phyloP scores from a whole-genome alignment of 2,113 vertebrate species.

The Sebastes fasciatus region DNA sequence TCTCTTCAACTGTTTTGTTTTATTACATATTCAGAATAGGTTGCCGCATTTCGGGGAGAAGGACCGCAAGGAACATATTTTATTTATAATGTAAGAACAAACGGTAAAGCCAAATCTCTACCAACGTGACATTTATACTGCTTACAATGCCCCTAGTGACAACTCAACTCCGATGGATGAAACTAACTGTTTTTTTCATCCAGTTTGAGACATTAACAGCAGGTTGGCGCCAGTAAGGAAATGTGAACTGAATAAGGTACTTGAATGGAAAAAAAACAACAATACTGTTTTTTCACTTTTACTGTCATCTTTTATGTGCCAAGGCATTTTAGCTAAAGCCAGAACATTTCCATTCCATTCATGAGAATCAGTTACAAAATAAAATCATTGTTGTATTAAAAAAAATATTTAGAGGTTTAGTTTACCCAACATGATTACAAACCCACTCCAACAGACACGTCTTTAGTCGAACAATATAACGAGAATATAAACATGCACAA shows the following conservation, averaged over 20 bases:
- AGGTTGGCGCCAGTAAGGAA: background rate
- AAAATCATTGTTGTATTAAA: background rate
- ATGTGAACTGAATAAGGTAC: background rate
- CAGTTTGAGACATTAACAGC: background rate
- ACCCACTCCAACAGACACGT: background rate
- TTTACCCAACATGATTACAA: background rate
- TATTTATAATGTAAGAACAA: background rate
- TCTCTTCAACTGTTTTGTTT: background rate
- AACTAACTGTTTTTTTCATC: background rate
- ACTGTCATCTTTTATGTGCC: background rate
- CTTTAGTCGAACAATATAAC: background rate
- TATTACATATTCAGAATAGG: background rate
- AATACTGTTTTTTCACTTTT: background rate
- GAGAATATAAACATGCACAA: constrained; percentile 27
- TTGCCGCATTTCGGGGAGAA: background rate
- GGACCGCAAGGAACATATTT: background rate
- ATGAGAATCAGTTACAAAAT: background rate
- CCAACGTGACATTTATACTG: background rate
- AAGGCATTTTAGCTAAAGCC: background rate
- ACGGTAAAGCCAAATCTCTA: background rate
- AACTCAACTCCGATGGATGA: background rate
- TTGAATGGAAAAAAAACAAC: background rate
- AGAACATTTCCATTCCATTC: background rate
- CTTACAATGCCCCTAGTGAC: background rate
- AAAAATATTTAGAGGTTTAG: background rate